phyloP scores from a whole-genome alignment of 2,113 vertebrate species.

The Astatoreochromis straeleni region DNA sequence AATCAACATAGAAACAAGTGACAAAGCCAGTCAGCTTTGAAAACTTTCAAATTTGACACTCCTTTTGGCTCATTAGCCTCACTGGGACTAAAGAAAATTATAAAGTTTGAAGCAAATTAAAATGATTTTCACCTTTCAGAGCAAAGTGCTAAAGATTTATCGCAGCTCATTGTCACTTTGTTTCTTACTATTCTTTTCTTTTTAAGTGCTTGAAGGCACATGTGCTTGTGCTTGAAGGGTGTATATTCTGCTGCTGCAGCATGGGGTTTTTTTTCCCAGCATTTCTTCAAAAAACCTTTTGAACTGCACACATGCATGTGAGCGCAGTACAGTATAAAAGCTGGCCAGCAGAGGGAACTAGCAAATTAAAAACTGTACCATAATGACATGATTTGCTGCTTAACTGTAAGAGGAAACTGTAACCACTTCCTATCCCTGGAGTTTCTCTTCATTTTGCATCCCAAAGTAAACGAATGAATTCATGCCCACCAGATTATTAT shows the following conservation, averaged over 20 bases:
- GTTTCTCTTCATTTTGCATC: constrained; percentile 8
- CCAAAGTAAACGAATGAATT: neutral
- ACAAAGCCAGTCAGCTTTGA: neutral
- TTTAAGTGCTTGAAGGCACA: neutral
- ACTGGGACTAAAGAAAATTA: neutral
- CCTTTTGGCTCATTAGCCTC: neutral
- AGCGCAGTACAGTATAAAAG: constrained; percentile 9
- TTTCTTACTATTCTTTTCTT: neutral
- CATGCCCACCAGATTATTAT: neutral
- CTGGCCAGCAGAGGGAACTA: constrained; percentile 67
- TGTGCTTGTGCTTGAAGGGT: neutral
- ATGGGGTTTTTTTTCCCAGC: neutral
- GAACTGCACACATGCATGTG: neutral
- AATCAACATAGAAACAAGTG: neutral
- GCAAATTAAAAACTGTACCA: constrained; percentile 36
- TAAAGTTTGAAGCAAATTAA: neutral
- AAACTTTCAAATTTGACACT: neutral
- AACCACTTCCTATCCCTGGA: constrained; percentile 9
- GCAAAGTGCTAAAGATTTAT: neutral
- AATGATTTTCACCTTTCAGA: neutral
- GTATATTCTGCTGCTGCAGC: neutral
- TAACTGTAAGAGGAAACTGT: constrained; percentile 46
- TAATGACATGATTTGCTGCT: neutral
- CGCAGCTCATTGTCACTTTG: neutral
- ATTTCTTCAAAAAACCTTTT: neutral